Evolutionary conservation across 2,888 invertebrate genomes (phyloP), one percentile per base, ranked within the genome.

Genomic region (Abrostola triplasia): DNA sequence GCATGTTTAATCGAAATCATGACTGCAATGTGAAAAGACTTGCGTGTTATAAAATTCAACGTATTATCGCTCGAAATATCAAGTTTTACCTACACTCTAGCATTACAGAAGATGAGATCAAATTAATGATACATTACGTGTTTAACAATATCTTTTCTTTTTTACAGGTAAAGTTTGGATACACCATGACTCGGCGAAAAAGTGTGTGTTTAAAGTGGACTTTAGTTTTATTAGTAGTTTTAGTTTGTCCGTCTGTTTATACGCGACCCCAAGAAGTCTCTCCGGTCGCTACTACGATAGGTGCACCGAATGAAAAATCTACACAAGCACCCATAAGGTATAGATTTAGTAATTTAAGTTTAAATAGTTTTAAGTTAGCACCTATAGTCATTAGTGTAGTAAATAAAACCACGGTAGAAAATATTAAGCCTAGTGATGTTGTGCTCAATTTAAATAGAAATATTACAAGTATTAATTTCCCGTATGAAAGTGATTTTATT

Each of bases 141-240:
- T 44, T 51, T 74, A 69, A 75, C 50, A 35, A 56, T 58, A 12
- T 52, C 70, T 86, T 84, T 76, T 64, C 76, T 87, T 90, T 42
- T 84, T 94, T 90, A 12, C 94, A 94, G 94, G 92, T 93, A 93
- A 79, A 79, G 68, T 70, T 79, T 81, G 71, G 67, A 77, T 73
- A 51, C 79, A 90, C 59, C 50, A 94, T 94, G 94, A 85, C 92
- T 88, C 87, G 92, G 78, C 86, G 90, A 84, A 93, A 92, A 90
- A 89, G 89, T 91, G 90, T 85, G 84, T 87, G 87, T 88, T 81
- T 80, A 82, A 90, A 88, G 77, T 92, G 93, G 93, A 94, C 93
- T 86, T 84, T 94, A 91, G 88, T 92, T 84, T 87, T 94, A 88
- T 82, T 92, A 79, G 76, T 92, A 88, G 85, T 90, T 82, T 62